Conservation (phyloP, 2,113 vertebrate genomes). For the Rutilus rutilus region DNA sequence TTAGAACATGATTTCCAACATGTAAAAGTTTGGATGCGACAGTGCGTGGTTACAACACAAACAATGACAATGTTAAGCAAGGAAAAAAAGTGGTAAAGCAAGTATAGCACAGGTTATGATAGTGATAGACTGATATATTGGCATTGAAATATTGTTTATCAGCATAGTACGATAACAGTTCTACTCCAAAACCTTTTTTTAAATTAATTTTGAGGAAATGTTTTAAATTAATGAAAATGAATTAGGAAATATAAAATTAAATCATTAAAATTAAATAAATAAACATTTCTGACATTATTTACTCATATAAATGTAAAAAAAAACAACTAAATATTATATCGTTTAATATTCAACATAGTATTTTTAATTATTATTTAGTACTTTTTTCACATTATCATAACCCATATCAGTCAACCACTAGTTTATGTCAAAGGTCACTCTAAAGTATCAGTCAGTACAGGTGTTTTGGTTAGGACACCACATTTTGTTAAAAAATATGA, state of each 20-base stretch:
- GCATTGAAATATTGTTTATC: not conserved
- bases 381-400: not conserved
- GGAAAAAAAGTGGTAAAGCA: conserved; percentile 6
- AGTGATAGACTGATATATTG: not conserved
- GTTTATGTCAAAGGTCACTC: not conserved
- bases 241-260: not conserved
- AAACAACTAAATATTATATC: no score
- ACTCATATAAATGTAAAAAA: no score
- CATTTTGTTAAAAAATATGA: not conserved
- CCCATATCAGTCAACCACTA: not conserved
- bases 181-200: not conserved
- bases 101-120: not conserved
- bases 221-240: not conserved
- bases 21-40: not conserved
- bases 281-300: no score
- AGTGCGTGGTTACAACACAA: conserved; percentile 1
- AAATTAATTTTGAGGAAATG: not conserved
- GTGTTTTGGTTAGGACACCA: not conserved
- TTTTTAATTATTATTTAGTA: no score
- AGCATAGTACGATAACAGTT: not conserved
- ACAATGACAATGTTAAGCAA: not conserved
- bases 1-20: not conserved
- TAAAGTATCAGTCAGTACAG: not conserved
- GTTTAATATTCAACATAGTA: no score
- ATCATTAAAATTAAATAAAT: not conserved